Conservation (phyloP, 1,140 invertebrate genomes). For the Hylaeus volcanicus region DNA sequence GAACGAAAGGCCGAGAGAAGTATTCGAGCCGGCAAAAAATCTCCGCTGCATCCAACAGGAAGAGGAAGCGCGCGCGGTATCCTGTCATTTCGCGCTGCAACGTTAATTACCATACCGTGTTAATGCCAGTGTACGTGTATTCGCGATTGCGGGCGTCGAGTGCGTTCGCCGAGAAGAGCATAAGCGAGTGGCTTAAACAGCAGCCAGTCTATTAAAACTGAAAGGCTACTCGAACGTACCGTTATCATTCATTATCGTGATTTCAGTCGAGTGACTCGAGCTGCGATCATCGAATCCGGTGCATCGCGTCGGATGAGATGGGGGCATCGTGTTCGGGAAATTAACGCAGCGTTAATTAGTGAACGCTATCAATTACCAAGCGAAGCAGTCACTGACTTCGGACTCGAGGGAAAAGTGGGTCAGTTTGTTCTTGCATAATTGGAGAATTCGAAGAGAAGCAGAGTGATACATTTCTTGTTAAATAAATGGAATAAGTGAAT, state of each 20-base stretch:
- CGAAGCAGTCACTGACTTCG: constrained; percentile 4
- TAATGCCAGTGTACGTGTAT: constrained; percentile 30
- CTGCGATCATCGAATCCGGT: constrained; percentile 10
- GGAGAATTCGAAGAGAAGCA: neutral
- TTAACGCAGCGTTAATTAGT: constrained; percentile 31
- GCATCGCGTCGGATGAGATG: neutral
- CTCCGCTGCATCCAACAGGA: neutral
- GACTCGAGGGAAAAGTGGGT: constrained; percentile 3
- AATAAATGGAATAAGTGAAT: no score
- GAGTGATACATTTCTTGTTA: no score
- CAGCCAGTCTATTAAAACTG: constrained; percentile 44
- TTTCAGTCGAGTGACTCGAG: constrained; percentile 31
- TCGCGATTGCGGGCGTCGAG: constrained; percentile 1
- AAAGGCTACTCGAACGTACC: constrained; percentile 44
- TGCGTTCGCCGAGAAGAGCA: neutral
- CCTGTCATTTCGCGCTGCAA: constrained; percentile 43
- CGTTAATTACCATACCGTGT: constrained; percentile 47
- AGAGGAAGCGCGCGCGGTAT: constrained; percentile 33
- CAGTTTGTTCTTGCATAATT: constrained; percentile 4
- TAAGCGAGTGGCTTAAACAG: constrained; percentile 1
- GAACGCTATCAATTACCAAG: constrained; percentile 30
- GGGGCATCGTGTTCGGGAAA: neutral
- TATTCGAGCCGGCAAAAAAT: neutral
- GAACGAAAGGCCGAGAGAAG: neutral
- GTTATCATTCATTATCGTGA: constrained; percentile 62